phyloP scores from a whole-genome alignment of 2,797 vertebrate genomes.

The Anas flavirostris region DNA sequence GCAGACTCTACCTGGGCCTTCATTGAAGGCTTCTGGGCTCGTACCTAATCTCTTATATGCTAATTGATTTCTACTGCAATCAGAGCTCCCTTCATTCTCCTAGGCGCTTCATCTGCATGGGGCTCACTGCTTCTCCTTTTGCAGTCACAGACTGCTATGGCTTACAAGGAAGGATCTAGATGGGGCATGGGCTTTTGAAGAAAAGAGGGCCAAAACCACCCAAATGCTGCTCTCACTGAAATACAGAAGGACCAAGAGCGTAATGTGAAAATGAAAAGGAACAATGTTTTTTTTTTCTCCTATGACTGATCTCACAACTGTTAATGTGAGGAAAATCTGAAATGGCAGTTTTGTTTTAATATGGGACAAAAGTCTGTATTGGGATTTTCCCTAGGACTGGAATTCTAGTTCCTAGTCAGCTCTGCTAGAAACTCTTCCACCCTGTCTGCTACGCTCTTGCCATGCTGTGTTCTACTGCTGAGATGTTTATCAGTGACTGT shows the following conservation, averaged over 20 bases:
- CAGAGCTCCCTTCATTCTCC: not conserved
- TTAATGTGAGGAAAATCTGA: not conserved
- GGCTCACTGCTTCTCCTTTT: not conserved
- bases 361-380: fast-evolving
- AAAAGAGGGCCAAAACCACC: not conserved
- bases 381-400: not conserved
- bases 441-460: not conserved
- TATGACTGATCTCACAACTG: not conserved
- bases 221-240: not conserved
- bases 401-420: not conserved
- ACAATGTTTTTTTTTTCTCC: not conserved
- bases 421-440: not conserved
- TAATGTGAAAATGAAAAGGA: not conserved
- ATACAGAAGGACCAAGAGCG: not conserved
- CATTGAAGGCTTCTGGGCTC: not conserved
- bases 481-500: not conserved
- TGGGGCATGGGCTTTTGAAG: not conserved
- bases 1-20: not conserved
- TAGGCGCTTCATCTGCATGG: fast-evolving
- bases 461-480: not conserved
- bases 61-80: not conserved
- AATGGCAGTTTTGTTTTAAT: not conserved
- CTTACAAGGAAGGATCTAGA: not conserved
- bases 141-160: not conserved
- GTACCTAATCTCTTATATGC: not conserved